Conservation (phyloP, 2,797 vertebrate species). For the Coranthus polyacanthus region DNA sequence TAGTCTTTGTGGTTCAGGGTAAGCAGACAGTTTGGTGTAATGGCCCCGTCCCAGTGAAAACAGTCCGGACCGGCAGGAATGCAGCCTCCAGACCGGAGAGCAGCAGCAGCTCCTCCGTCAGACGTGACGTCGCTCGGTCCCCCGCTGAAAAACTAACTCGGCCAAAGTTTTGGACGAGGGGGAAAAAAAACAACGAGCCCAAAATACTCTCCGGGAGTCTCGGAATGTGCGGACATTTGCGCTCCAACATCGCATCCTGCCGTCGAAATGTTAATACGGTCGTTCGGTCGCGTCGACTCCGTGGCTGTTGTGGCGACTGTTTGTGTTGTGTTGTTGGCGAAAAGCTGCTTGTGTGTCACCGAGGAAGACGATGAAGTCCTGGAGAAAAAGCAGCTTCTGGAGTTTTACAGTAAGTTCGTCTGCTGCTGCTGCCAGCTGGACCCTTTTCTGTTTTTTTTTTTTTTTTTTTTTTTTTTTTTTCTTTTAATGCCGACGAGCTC, state of each 20-base stretch:
- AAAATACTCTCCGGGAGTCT: conserved; percentile 30
- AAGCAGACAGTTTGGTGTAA: no score
- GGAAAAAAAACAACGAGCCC: conserved; percentile 38
- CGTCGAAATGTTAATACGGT: conserved; percentile 76
- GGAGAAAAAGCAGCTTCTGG: conserved; percentile 76
- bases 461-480: no score
- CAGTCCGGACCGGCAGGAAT: no score
- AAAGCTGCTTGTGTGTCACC: conserved; percentile 58
- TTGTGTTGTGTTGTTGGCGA: conserved; percentile 62
- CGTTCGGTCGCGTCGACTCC: conserved; percentile 33
- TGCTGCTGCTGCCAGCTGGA: conserved; percentile 5
- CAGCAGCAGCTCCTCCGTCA: conserved; percentile 68
- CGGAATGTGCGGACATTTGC: conserved; percentile 64
- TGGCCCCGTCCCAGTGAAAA: no score
- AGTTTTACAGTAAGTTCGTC: conserved; percentile 84
- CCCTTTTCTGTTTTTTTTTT: no score
- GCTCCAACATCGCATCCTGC: conserved; percentile 23
- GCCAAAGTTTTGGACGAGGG: conserved; percentile 62
- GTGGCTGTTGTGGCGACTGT: conserved; percentile 51
- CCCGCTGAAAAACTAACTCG: conserved; percentile 64
- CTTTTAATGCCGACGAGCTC: no score
- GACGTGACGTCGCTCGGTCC: conserved; percentile 82
- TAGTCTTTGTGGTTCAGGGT: neutral
- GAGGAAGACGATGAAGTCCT: conserved; percentile 74
- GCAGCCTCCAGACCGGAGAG: conserved; percentile 38